Conservation (phyloP, 2,797 vertebrate genomes). For the Poeciliopsis presidionis region DNA sequence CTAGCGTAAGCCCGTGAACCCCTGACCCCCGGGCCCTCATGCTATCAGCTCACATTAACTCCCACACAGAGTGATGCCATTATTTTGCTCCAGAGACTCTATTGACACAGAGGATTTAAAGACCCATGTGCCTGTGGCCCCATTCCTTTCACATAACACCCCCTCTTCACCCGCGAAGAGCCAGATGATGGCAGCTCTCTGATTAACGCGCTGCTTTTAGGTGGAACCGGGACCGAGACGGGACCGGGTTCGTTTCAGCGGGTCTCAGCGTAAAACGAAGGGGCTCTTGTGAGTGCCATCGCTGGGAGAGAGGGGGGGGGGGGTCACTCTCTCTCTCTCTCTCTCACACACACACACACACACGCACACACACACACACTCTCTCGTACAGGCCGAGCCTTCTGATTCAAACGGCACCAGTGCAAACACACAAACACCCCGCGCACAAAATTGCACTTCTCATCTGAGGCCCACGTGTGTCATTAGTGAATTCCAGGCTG, state of each 20-base stretch:
- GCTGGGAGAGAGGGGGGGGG: constrained; percentile 51
- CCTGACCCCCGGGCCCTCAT: constrained; percentile 83
- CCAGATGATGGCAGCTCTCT: constrained; percentile 64
- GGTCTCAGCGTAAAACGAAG: neutral
- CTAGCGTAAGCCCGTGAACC: constrained; percentile 78
- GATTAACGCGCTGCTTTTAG: constrained; percentile 76
- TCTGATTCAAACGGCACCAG: constrained; percentile 62
- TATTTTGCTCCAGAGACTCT: constrained; percentile 88
- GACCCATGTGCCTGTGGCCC: constrained; percentile 76
- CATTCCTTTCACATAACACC: constrained; percentile 82
- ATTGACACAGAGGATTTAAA: constrained; percentile 84
- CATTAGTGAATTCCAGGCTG: constrained; percentile 83
- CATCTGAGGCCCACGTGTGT: constrained; percentile 80
- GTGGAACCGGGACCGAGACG: constrained; percentile 47
- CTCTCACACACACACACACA: constrained; percentile 48
- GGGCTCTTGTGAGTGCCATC: constrained; percentile 3
- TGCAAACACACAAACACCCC: constrained; percentile 37
- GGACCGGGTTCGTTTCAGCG: constrained; percentile 50
- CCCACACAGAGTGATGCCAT: constrained; percentile 83
- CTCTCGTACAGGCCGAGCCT: constrained; percentile 54
- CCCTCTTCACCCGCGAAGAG: constrained; percentile 64
- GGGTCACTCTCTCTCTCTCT: constrained; percentile 7
- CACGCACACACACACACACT: constrained; percentile 47
- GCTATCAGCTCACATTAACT: constrained; percentile 91
- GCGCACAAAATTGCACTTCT: constrained; percentile 73